These are phyloP conservation scores for Nephrotoma guestfalica DNA, from an alignment of 2,888 invertebrate species.

Conservation along the genomic window DNA sequence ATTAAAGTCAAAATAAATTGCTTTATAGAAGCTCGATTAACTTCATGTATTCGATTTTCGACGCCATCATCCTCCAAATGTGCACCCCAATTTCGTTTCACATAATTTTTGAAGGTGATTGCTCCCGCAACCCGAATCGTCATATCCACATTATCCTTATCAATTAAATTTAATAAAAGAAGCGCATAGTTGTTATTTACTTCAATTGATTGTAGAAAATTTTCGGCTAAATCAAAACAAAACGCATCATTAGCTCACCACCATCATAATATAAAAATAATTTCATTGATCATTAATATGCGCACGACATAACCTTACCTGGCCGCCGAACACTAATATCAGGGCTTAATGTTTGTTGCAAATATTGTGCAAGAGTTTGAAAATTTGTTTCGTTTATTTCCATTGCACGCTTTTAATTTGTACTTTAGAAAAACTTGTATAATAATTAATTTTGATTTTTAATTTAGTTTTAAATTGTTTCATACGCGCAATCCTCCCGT, in stretches of 20 bases:
- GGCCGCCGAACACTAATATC: constrained; percentile 68
- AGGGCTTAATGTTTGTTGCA: constrained; percentile 77
- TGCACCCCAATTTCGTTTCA: constrained; percentile 86
- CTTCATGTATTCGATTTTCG: constrained; percentile 59
- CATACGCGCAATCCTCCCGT: background rate
- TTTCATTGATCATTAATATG: constrained; percentile 1
- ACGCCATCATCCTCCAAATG: constrained; percentile 57
- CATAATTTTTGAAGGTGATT: constrained; percentile 91
- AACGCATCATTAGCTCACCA: background rate
- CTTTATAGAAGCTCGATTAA: constrained; percentile 71
- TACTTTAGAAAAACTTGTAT: background rate
- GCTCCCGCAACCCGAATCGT: constrained; percentile 81
- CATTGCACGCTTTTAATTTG: constrained; percentile 39
- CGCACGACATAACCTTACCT: constrained; percentile 40
- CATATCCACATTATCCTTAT: constrained; percentile 63
- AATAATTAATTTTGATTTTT: background rate
- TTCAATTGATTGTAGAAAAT: constrained; percentile 80
- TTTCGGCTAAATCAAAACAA: constrained; percentile 53
- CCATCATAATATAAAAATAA: background rate
- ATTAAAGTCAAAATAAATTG: constrained; percentile 78
- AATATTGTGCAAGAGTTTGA: constrained; percentile 63
- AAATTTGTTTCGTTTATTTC: constrained; percentile 80
- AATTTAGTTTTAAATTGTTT: background rate
- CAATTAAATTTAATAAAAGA: constrained; percentile 69
- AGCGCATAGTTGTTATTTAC: constrained; percentile 81